phyloP scores from a whole-genome alignment of 2,113 vertebrate genomes.

The Mungos mungo region DNA sequence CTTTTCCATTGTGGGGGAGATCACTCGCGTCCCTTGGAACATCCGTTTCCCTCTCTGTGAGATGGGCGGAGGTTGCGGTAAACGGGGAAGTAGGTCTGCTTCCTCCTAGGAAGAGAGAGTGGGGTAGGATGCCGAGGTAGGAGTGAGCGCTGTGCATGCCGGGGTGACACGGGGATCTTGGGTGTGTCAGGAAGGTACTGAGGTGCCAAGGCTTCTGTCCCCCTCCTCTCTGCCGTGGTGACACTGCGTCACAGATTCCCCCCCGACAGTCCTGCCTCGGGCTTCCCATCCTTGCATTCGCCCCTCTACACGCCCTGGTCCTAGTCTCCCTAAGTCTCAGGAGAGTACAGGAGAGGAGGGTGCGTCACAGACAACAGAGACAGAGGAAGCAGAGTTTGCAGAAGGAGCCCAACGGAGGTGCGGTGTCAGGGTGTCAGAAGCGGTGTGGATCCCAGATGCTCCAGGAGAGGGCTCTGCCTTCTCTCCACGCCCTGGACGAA shows the following conservation, averaged over 20 bases:
- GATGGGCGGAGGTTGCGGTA: background rate
- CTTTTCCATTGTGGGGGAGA: background rate
- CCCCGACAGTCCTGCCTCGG: background rate
- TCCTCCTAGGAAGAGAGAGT: background rate
- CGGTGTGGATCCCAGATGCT: background rate
- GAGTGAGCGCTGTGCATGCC: accelerated
- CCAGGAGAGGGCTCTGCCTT: background rate
- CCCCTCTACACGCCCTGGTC: background rate
- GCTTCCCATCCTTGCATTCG: background rate
- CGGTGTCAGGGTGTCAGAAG: background rate
- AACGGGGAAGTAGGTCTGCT: background rate
- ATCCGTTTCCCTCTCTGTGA: background rate
- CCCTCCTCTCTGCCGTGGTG: accelerated
- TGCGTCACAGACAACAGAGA: background rate
- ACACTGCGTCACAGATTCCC: too few species aligned
- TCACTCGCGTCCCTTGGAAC: background rate
- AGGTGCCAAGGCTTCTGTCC: accelerated
- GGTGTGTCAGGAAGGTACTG: background rate
- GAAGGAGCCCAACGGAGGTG: background rate
- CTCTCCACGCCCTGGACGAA: background rate
- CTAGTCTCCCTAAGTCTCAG: background rate
- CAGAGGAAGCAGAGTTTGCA: background rate
- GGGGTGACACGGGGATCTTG: background rate
- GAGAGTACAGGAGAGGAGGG: background rate
- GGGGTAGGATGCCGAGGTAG: background rate